Evolutionary conservation across 30 jellyfish, hydroid and myxozoan species (phyloP), one percentile per base, ranked within the genome.

Genomic region (Nemopilema nomurai): DNA sequence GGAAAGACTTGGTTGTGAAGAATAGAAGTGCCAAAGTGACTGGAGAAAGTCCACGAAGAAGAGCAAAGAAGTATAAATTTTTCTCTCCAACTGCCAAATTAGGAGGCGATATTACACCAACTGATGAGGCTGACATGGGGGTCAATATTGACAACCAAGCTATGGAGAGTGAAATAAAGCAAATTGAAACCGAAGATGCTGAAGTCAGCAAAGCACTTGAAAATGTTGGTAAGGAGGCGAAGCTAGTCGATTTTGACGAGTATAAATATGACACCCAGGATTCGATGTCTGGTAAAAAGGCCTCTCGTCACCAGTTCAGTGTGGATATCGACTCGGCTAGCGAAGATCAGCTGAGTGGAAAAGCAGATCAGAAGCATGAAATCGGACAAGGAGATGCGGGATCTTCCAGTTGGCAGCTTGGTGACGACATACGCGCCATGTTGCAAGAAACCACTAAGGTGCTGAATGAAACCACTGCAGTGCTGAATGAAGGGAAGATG

Each of bases 61-160:
- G 57, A 8, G 57, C 84, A 6, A 86, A 67, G 80, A 86, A 77
- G 64, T 77, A 86, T 30, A 80, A 77, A 50, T 69, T 77, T 8
- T 84, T 41, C 29, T 75, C 79, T 20, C 82, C 82, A 19, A 62
- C 93, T 1, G 79, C 76, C 49, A 67, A 71, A 41, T 72, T 62
- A 22, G 86, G 83, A n/a, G 69, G 83, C 18, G 83, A 64, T 41
- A 49, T 71, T 24, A 33, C 83, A 16, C 93, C 77, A 29, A 18
- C 93, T 4, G 93, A 84, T 16, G 87, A 84, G 29, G 87, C 93
- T 31, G 87, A 84, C 7, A 73, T 73, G 93, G 85, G 93, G 7
- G 93, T 84, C 25, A 67, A 84, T 67, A 71, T 73, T 20, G 93
- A 84, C 30, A 84, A 84, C 70, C 87, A 84, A 66, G 93, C 87